Base-by-base conservation (phyloP, 2,888 invertebrate species). In the Protodeltote pygarga region DNA sequence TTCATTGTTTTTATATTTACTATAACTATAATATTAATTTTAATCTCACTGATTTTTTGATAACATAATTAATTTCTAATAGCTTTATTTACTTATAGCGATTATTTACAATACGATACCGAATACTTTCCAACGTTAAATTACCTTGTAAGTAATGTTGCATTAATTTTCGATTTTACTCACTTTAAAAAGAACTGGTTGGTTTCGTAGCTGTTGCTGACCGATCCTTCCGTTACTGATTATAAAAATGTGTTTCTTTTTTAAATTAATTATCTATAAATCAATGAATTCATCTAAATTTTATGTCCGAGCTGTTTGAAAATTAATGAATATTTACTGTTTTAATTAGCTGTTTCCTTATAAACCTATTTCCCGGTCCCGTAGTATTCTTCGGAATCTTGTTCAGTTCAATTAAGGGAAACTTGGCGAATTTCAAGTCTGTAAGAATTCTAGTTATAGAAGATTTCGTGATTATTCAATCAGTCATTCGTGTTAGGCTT, bases 21-120 rank as follows among this genome's bases (percentile, higher is more conserved):
- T 87, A 86, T 77, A 65, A 50, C 82, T 87, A 80, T 83, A 68
- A 66, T 75, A 73, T 87, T 85, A 86, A 87, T 75, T 84, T 86
- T 92, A 92, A 90, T 92, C 91, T 92, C 91, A 92, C 91, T 90
- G 85, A 83, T 83, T 86, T 68, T 74, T 88, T 87, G 88, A 89
- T 89, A 88, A 83, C 77, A 81, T 87, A 87, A 85, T 85, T 87
- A 85, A 68, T 68, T 77, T 75, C 85, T 82, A 79, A 77, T 88
- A 89, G 85, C 85, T 79, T 84, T 77, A 81, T 85, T 79, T 85
- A 81, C 77, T 79, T 86, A 81, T 78, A 84, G 86, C 85, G 65
- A 83, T 79, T 87, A 89, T 91, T 83, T 90, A 90, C 89, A 91
- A 37, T 75, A 65, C 57, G 52, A 60, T 83, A 80, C 71, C 62